Base-by-base conservation (phyloP, 2,113 vertebrate species). In the Limanda limanda region DNA sequence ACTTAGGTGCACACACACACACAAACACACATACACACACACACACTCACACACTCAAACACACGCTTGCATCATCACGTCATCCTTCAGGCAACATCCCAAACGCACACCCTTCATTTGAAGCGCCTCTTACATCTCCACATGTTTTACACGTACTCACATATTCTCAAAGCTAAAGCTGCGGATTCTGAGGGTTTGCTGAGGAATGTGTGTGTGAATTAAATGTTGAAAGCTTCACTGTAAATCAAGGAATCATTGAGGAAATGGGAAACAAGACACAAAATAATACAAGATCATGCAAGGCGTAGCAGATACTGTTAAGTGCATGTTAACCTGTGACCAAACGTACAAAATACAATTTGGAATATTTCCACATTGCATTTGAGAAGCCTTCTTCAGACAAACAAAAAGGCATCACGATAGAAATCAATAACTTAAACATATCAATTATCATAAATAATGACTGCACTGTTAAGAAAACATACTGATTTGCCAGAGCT, bases 351-450 rank as follows among this genome's bases (percentile, higher is more conserved):
- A 81, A 83, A 78, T 68, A 85, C 67, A 56, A 64, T 68, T 63
- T 58, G 56, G 80, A 75, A 63, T 64, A 86, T 56, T 74, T 82
- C 54, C 57, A 76, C 70, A 42, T 79, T 58, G 59, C 70, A 84
- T 65, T 71, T 62, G 37, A 61, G 69, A 74, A 66, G 71, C 69
- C 74, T 76, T 35, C 71, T 20, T 76, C 55, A 88, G 62, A 81
- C 82, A 62, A 77, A 55, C 79, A 42, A 88, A 60, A 60, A 89
- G 79, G 85, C 73, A 79, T 85, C 71, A 83, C 60, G 10, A 88
- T 17, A 76, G 35, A 89, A 91, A 84, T 90, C 45, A 88, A 93
- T 92, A 92, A 93, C 76, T 91, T 92, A 92, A 87, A 89, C 74
- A 89, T 61, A 87, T 71, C 42, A 81, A 85, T 88, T 73, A 82